A percentile compares a stretch with the other conserved stretches of the same genome.
These are phyloP conservation scores for Cordylochernes scorpioides DNA, from an alignment of 2,888 invertebrate species.

Conservation along the genomic window DNA sequence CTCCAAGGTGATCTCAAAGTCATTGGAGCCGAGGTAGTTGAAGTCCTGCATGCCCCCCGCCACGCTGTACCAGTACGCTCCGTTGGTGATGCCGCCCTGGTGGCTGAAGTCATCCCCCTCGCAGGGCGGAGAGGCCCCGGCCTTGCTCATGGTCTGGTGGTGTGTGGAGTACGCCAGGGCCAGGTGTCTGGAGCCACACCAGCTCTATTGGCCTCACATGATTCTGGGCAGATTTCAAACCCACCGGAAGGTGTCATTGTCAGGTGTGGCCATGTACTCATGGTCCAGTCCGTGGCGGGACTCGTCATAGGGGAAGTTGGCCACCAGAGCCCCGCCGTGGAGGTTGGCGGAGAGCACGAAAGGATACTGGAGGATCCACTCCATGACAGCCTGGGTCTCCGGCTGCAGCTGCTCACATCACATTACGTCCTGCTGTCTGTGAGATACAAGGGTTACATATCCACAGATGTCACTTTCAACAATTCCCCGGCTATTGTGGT, in stretches of 20 bases:
- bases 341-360: constrained; percentile 58
- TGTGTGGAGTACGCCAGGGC: constrained; percentile 38
- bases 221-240: no score
- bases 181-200: constrained; percentile 34
- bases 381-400: constrained; percentile 48
- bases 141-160: constrained; percentile 48
- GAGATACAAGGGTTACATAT: no score
- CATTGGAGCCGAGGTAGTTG: constrained; percentile 61
- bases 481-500: no score
- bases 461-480: no score
- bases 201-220: no score
- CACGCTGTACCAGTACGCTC: constrained; percentile 53
- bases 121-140: constrained; percentile 32
- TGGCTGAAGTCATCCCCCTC: constrained; percentile 39
- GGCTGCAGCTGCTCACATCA: constrained; percentile 42
- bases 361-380: constrained; percentile 42
- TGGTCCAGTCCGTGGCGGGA: constrained; percentile 32
- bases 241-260: constrained; percentile 50
- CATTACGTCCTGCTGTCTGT: no score
- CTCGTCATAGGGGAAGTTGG: constrained; percentile 49
- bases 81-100: constrained; percentile 56
- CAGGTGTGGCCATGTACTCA: constrained; percentile 51
- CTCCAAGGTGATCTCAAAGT: constrained; percentile 61
- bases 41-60: constrained; percentile 74
- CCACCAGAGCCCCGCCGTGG: constrained; percentile 52